Base-by-base conservation (phyloP, 2,888 invertebrate genomes). In the Scaptomyza parva region DNA sequence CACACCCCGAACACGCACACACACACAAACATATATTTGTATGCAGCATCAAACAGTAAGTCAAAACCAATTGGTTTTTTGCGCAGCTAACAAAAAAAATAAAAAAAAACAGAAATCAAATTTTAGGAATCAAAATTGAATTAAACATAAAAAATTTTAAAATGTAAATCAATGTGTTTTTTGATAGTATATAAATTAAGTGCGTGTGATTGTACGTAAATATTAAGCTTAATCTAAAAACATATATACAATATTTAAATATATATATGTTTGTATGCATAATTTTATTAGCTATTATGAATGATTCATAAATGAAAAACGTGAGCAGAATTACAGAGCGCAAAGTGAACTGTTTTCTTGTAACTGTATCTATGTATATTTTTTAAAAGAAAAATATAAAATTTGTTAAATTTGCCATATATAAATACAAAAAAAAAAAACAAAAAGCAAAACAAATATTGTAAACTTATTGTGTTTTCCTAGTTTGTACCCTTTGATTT, bases 331-430 rank as follows among this genome's bases (percentile, higher is more conserved):
- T 66, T 60, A 52, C 37, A 40, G 53, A 39, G 44, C 26, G 59
- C 62, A 60, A 55, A 48, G 58, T 48, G 43, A 70, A 67, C 74
- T 75, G 70, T 77, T 78, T 76, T 59, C 63, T 73, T 83, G 70
- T n/a, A 28, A 6, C 76, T 76, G 83, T 75, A 77, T 70, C 67
- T 84, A 75, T 85, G 82, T 84, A 85, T 85, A 80, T 78, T 82
- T 78, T 72, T 63, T 76, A 37, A 37, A 37, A 0, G 35, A 85
- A 76, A 76, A 68, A 67, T 67, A 72, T 55, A 55, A 81, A 82
- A 78, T 76, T 85, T 87, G 84, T 85, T 85, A 87, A 85, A 87
- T 84, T 85, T 85, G 84, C 84, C 84, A 85, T 85, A 86, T 87
- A 87, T 87, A 83, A 85, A 85, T 85, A 85, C 76, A 78, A 84